Conservation (phyloP, 2,888 invertebrate genomes). For the Lymantria monacha region DNA sequence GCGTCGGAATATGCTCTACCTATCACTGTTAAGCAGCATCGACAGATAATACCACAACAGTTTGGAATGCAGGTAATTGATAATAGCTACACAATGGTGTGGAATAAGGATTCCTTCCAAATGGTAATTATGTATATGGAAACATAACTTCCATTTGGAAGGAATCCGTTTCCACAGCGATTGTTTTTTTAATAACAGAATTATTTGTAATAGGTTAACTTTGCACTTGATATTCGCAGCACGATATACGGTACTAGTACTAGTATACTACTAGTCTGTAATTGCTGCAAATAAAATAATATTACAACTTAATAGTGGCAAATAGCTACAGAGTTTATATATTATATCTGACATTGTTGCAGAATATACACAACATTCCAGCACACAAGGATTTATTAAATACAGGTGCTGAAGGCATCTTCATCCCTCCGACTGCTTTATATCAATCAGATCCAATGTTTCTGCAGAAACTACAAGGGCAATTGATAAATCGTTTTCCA, state of each 20-base stretch:
- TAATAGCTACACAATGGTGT: neutral
- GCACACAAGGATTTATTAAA: conserved; percentile 59
- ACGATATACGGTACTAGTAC: too few species aligned
- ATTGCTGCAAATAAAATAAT: too few species aligned
- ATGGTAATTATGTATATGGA: too few species aligned
- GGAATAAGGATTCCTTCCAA: too few species aligned
- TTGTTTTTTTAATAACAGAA: too few species aligned
- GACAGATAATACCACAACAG: conserved; percentile 63
- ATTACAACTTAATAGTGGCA: too few species aligned
- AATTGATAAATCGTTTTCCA: conserved; percentile 63
- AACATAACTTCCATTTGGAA: too few species aligned
- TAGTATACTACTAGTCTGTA: too few species aligned
- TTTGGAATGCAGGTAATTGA: conserved; percentile 56
- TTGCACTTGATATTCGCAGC: too few species aligned
- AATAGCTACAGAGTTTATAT: too few species aligned
- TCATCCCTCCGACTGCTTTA: conserved; percentile 65
- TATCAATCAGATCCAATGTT: conserved; percentile 79
- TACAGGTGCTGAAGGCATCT: conserved; percentile 59
- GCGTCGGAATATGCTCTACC: conserved; percentile 68
- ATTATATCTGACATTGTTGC: conserved; percentile 7
- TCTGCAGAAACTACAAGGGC: conserved; percentile 69
- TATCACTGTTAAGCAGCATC: conserved; percentile 65
- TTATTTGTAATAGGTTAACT: too few species aligned
- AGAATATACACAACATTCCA: conserved; percentile 44
- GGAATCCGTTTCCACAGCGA: too few species aligned